Conservation (phyloP, 1,140 invertebrate genomes). For the Magallana gigas region DNA sequence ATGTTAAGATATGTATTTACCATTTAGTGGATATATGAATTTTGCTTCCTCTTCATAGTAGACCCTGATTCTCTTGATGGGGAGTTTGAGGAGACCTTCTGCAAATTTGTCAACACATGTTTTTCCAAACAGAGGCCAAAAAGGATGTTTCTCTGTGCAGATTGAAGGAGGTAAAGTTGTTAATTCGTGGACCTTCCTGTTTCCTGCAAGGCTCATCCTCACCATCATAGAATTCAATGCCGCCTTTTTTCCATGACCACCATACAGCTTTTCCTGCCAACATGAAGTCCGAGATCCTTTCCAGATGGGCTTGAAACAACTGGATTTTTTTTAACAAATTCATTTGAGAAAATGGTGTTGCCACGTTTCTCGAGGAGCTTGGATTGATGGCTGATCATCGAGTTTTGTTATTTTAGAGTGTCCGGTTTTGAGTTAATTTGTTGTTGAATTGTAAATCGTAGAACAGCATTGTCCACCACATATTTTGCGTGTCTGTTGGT, state of each 20-base stretch:
- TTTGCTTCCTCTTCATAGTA: not conserved
- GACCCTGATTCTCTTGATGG: not conserved
- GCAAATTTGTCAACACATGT: not conserved
- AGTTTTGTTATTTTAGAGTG: constrained; percentile 14
- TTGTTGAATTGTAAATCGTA: constrained; percentile 22
- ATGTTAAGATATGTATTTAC: not conserved
- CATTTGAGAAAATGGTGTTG: not conserved
- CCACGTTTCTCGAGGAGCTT: constrained; percentile 6
- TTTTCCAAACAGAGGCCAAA: not conserved
- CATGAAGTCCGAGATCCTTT: constrained; percentile 45
- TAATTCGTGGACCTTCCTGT: constrained; percentile 11
- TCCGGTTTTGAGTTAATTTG: not conserved
- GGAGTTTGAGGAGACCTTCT: not conserved
- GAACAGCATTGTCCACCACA: constrained; percentile 38
- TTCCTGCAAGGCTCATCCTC: not conserved
- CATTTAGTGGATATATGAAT: not conserved
- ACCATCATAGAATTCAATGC: constrained; percentile 43
- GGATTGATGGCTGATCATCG: constrained; percentile 14
- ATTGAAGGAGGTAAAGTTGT: not conserved
- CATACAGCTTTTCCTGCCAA: constrained; percentile 26
- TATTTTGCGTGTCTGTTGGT: constrained; percentile 28
- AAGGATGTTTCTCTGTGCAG: constrained; percentile 18
- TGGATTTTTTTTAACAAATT: not conserved
- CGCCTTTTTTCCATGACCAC: not conserved
- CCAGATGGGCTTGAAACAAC: constrained; percentile 34